phyloP scores from a whole-genome alignment of 2,888 invertebrate species.

The Cotesia congregata region DNA sequence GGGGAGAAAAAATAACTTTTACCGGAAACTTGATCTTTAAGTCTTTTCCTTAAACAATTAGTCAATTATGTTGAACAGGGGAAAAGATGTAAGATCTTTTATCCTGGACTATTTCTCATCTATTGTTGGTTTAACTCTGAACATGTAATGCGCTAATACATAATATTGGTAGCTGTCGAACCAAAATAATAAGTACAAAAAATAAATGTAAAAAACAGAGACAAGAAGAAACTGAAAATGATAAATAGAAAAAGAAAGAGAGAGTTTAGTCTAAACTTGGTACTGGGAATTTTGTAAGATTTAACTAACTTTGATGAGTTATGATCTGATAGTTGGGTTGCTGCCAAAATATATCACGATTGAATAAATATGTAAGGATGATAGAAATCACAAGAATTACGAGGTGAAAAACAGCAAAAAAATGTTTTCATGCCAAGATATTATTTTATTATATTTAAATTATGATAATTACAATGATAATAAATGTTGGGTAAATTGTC shows the following conservation, averaged over 20 bases:
- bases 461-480: conserved; percentile 1
- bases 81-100: not conserved
- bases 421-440: not conserved
- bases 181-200: not conserved
- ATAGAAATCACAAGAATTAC: not conserved
- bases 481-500: conserved; percentile 14
- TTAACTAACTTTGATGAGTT: conserved; percentile 15
- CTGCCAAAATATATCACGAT: conserved; percentile 20
- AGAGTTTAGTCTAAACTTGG: not conserved
- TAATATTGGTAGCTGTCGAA: not conserved
- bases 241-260: not conserved
- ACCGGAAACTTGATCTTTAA: not conserved
- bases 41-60: not conserved
- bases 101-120: not conserved
- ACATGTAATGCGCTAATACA: not conserved
- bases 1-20: not conserved
- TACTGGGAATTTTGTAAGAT: conserved; percentile 10
- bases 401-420: not conserved
- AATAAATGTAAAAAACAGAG: not conserved
- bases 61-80: not conserved
- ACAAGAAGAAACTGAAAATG: not conserved
- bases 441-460: not conserved
- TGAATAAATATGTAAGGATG: conserved; percentile 15
- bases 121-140: not conserved
- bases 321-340: conserved; percentile 19